Percentiles rank a stretch among this genome's conserved stretches.
Conservation (phyloP, 2,888 invertebrate species). For the Magallana nippona region DNA sequence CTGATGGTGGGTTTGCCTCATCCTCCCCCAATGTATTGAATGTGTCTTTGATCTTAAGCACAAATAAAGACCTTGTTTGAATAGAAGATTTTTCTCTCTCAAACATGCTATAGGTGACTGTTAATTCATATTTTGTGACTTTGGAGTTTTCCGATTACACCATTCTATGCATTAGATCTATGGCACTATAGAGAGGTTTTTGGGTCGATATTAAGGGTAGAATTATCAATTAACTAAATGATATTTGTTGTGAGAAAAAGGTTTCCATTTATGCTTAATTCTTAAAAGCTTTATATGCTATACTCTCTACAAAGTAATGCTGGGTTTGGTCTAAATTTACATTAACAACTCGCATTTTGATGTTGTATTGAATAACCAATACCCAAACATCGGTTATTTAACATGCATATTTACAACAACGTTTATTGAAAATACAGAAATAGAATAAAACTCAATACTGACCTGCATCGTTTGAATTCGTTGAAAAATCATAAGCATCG, state of each 20-base stretch:
- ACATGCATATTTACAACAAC: constrained; percentile 27
- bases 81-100: background rate
- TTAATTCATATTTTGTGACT: background rate
- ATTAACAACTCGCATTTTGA: background rate
- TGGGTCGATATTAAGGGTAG: constrained; percentile 14
- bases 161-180: background rate
- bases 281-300: background rate
- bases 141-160: background rate
- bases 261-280: background rate
- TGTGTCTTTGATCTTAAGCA: constrained; percentile 5
- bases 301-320: background rate
- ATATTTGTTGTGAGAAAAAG: constrained; percentile 5
- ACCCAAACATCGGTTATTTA: background rate
- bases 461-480: constrained; percentile 32
- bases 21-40: constrained; percentile 27
- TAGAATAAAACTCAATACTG: constrained; percentile 8
- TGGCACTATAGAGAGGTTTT: background rate
- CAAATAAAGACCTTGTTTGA: constrained; percentile 3
- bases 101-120: constrained; percentile 20
- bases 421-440: constrained; percentile 16
- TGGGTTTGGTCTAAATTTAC: background rate
- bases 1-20: background rate
- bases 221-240: constrained; percentile 28
- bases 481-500: constrained; percentile 30
- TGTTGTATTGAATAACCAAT: background rate